Conservation (phyloP, 2,888 invertebrate genomes). For the Nematopogon swammerdamellus region DNA sequence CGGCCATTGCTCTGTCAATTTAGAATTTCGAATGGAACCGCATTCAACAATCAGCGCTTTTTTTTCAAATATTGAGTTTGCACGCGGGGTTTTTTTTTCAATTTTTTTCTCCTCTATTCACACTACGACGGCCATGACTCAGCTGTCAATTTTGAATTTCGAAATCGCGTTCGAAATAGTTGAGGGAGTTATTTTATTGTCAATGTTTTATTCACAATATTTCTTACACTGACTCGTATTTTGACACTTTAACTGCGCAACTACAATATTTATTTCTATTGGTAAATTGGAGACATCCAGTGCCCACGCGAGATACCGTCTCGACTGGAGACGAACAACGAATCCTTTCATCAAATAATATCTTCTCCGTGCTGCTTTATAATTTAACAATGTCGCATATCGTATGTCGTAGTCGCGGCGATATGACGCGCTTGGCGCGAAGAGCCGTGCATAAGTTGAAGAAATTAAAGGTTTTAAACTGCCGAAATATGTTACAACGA, state of each 20-base stretch:
- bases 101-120: neutral
- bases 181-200: neutral
- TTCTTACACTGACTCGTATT: neutral
- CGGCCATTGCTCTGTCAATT: no score
- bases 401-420: no score
- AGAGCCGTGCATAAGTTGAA: no score
- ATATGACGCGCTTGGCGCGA: no score
- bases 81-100: no score
- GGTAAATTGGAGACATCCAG: neutral
- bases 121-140: no score
- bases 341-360: neutral
- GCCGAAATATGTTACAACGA: no score
- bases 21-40: no score
- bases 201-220: neutral
- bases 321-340: neutral
- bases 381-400: neutral
- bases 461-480: no score
- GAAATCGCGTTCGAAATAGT: neutral
- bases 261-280: neutral
- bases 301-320: neutral
- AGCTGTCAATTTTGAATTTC: neutral
- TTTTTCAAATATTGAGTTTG: no score
- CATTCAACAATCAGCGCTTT: no score
- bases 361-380: neutral
- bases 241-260: neutral